Evolutionary conservation across 2,113 vertebrate species (phyloP).

Genomic region (Telmatochromis brichardi): DNA sequence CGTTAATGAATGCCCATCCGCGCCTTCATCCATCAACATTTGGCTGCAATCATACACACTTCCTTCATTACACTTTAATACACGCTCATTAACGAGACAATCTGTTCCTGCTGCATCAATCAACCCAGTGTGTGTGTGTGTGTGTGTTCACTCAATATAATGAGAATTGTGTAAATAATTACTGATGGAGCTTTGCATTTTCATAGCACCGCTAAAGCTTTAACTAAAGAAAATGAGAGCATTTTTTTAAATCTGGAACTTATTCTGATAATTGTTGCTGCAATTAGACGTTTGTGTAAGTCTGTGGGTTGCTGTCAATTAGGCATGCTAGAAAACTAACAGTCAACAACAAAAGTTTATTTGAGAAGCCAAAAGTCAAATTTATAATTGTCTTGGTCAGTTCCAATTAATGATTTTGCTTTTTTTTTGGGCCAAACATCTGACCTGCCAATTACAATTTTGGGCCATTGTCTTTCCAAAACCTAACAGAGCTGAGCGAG

Average conservation of each 20-base stretch:
- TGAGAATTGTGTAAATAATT: not conserved
- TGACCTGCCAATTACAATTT: not conserved
- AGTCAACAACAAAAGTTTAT: not conserved
- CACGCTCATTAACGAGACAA: not conserved
- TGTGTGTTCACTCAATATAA: not conserved
- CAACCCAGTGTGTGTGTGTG: not conserved
- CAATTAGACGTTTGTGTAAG: not conserved
- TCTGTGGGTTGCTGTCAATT: not conserved
- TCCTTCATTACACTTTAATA: not conserved
- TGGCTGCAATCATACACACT: not conserved
- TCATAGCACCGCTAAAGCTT: not conserved
- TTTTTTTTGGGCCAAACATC: not conserved
- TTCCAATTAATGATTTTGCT: not conserved
- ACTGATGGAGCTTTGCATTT: not conserved
- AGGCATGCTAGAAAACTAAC: not conserved
- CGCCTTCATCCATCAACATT: not conserved
- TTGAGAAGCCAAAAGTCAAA: not conserved
- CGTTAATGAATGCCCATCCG: not conserved
- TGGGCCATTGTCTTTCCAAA: not conserved
- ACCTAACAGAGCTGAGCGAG: not conserved
- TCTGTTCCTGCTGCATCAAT: not conserved
- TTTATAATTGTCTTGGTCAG: not conserved
- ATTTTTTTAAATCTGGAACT: not conserved
- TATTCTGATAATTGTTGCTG: not conserved
- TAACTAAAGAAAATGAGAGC: not conserved